Evolutionary conservation across 2,888 invertebrate species (phyloP).

Genomic region (Conops quadrifasciatus): DNA sequence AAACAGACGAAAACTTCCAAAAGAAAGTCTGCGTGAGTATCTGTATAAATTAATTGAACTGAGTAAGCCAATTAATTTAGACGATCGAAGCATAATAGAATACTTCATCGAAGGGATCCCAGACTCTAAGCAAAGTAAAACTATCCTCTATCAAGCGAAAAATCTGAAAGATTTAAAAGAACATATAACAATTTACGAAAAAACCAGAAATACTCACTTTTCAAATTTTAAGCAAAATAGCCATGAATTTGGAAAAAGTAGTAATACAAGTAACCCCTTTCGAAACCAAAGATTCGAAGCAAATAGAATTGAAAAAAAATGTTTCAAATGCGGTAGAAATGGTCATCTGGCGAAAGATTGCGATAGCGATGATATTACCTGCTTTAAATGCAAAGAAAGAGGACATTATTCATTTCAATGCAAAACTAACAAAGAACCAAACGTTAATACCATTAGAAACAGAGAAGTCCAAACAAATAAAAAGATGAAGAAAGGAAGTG

Average conservation of each 20-base stretch:
- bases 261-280: too few species aligned
- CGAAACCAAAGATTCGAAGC: too few species aligned
- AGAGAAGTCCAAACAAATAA: not conserved
- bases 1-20: slow-evolving; percentile 18
- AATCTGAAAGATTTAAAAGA: slow-evolving; percentile 36
- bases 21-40: slow-evolving; percentile 13
- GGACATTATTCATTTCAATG: slow-evolving; percentile 17
- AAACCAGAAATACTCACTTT: slow-evolving; percentile 8
- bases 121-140: slow-evolving; percentile 32
- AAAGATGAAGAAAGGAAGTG: not conserved
- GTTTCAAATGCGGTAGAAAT: slow-evolving; percentile 7
- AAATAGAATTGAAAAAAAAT: slow-evolving; percentile 5
- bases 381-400: slow-evolving; percentile 7
- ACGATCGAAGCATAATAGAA: slow-evolving; percentile 37
- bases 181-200: slow-evolving; percentile 36
- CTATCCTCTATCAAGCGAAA: slow-evolving; percentile 31
- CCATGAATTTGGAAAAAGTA: too few species aligned
- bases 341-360: slow-evolving; percentile 1
- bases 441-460: not conserved
- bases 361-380: not conserved
- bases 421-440: slow-evolving; percentile 10
- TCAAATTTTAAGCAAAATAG: not conserved
- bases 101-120: slow-evolving; percentile 40
- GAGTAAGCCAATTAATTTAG: slow-evolving; percentile 25
- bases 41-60: slow-evolving; percentile 22